phyloP scores from a whole-genome alignment of 2,113 vertebrate species.

The Nycticryphes semicollaris region DNA sequence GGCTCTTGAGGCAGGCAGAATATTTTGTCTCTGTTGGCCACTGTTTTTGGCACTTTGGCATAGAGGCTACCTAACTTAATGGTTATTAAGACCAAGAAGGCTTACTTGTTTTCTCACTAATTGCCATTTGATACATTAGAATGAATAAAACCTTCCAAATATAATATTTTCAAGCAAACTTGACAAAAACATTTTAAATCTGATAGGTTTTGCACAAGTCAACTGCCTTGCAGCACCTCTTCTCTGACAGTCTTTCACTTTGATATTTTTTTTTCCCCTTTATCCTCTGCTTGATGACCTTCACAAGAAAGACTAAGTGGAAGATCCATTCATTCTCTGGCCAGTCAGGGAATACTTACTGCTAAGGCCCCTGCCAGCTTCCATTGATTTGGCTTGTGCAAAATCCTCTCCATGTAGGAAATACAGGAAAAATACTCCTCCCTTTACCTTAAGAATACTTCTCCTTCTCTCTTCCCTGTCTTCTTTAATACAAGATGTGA shows the following conservation, averaged over 20 bases:
- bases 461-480: neutral
- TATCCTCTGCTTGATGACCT: neutral
- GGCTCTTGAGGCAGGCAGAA: neutral
- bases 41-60: neutral
- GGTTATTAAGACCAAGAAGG: neutral
- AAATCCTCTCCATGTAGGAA: neutral
- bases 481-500: neutral
- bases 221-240: neutral
- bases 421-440: neutral
- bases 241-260: neutral
- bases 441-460: neutral
- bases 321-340: neutral
- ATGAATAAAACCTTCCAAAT: neutral
- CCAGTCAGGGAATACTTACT: neutral
- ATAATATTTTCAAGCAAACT: neutral
- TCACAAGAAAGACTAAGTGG: neutral
- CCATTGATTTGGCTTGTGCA: neutral
- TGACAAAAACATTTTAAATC: neutral
- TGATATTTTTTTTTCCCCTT: neutral
- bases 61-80: neutral
- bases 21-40: neutral
- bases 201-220: neutral
- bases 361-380: neutral
- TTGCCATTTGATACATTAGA: neutral
- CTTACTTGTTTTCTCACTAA: neutral